Percentiles rank a stretch among this genome's conserved stretches.
These are phyloP conservation scores for Drosophila nigromelanica DNA, from an alignment of 1,140 invertebrate genomes.

Conservation along the genomic window DNA sequence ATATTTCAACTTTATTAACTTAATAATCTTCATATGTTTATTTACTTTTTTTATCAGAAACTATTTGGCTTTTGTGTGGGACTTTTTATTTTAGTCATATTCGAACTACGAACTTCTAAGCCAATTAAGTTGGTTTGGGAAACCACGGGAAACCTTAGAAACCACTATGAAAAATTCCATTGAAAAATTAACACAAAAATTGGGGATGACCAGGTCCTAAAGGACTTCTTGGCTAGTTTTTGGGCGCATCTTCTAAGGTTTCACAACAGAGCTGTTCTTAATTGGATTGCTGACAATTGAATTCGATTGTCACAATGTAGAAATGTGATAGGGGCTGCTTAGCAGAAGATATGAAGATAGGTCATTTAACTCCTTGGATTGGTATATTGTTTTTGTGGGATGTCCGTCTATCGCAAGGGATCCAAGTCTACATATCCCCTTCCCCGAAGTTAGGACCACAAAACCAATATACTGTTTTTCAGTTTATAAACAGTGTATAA, in stretches of 20 bases:
- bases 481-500: too few relatives aligned
- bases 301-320: conserved; percentile 19
- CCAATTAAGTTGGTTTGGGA: not conserved
- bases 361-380: not conserved
- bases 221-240: conserved; percentile 50
- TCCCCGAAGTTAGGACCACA: too few relatives aligned
- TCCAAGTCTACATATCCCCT: too few relatives aligned
- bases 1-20: too few relatives aligned
- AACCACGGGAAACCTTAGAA: conserved; percentile 35
- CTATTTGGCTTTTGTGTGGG: too few relatives aligned
- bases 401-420: too few relatives aligned
- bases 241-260: conserved; percentile 31
- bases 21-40: too few relatives aligned
- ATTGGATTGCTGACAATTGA: conserved; percentile 17
- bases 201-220: conserved; percentile 2
- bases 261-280: conserved; percentile 11
- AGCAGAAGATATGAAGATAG: not conserved
- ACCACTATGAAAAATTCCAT: conserved; percentile 35
- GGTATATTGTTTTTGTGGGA: too few relatives aligned
- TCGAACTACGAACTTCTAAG: not conserved
- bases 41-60: too few relatives aligned
- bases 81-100: not conserved
- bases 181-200: conserved; percentile 9
- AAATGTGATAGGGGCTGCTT: conserved; percentile 11
- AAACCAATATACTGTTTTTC: too few relatives aligned